Base-by-base conservation (phyloP, 2,797 vertebrate genomes). In the Pteronotus mesoamericanus region DNA sequence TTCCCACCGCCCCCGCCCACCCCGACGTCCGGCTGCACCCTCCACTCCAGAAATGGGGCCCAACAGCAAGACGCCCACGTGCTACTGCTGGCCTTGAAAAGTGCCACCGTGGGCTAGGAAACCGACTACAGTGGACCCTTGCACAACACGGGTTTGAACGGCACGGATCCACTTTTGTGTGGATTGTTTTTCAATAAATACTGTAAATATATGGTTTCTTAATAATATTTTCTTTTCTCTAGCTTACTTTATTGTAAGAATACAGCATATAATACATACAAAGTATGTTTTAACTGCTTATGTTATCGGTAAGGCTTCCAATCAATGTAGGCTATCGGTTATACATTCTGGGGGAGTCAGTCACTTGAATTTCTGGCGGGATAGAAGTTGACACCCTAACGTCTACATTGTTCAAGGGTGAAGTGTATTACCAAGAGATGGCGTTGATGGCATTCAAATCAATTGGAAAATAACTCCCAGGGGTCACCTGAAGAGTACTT, bases 101-200 rank as follows among this genome's bases (percentile, higher is more conserved):
- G 34, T 55, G 55, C 4, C 22, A 32, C 12, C 9, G 1, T 32
- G 37, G 2, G 2, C 55, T 37, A 11, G 4, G 34, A 53, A 26
- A 37, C 4, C 44, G 84, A 84, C 44, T 66, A 46, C 39, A 84
- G 5, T 2, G 84, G 61, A 37, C 32, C 32, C 59, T 24, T 66
- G 18, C 26, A 61, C 39, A 61, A 48, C n/a, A 48, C 5, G 66
- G 44, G 44, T 84, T 34, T n/a, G 48, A 78, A 55, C n/a, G 37
- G 19, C 12, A 34, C 19, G 2, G 64, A 42, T 46, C 6, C 42
- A 34, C 19, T 74, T n/a, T 48, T 84, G 84, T 34, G 48, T 9
- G 46, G 14, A 34, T n/a, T n/a, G n/a, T 84, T 66, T 84, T 66
- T 34, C 32, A 84, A 57, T 80, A 80, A 80, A 80, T 32, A 57